Evolutionary conservation across 2,888 invertebrate genomes (phyloP), one percentile per base, ranked within the genome.

Genomic region (Eristalis tenax): DNA sequence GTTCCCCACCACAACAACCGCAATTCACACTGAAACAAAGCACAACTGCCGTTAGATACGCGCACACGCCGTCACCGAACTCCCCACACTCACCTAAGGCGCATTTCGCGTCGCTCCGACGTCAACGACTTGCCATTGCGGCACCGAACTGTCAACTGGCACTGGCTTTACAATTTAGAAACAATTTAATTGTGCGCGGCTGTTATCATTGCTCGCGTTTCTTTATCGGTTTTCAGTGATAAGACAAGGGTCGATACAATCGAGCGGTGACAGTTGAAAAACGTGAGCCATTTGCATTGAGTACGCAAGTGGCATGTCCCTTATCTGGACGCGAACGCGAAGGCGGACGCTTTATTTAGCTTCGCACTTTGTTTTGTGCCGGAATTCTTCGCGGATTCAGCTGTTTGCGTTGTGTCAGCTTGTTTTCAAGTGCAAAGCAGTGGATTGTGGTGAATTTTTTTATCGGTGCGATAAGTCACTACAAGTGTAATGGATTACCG

Each of bases 211-310:
- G 5, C 2, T 8, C 18, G 50, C 50, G n/a, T 50, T 50, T 26
- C 38, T 40, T 71, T 87, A 76, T 83, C 76, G 13, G 13, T 75
- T 18, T 65, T 28, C 8, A 73, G 32, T 64, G 87, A 87, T 87
- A 87, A 69, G 78, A 63, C 57, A 74, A 76, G 28, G 40, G 23
- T 23, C 35, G 56, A 68, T 61, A 38, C 11, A 61, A 69, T 59
- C 79, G 28, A 40, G 10, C 32, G 65, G 40, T 65, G 13, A 57
- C 68, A n/a, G 66, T n/a, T 23, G 23, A 61, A 66, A 61, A 59
- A 50, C 18, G 71, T 57, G 65, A 50, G 57, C 28, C 57, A 65
- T 57, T 63, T 50, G 22, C 50, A 32, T 61, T 15, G 40, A 40
- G 1, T 64, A 56, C 28, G 40, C 61, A 63, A 28, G 28, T 63